Percentiles rank a stretch among this genome's conserved stretches.
These are phyloP conservation scores for Diadema setosum DNA, from an alignment of 35 echinoderm and acorn worm genomes.

Conservation along the genomic window DNA sequence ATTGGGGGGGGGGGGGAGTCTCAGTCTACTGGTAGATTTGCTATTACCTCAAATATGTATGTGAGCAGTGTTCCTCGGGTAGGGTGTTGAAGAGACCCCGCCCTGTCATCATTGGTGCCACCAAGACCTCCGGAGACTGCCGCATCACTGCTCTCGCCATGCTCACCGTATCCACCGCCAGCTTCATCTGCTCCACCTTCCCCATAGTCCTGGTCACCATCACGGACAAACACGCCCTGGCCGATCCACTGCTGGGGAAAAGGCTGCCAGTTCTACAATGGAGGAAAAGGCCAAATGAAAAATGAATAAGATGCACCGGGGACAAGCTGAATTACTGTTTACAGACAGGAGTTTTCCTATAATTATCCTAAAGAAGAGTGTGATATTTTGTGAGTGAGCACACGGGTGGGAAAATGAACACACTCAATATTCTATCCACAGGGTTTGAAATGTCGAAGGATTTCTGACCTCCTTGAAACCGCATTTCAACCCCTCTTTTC, in stretches of 20 bases:
- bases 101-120: conserved; percentile 75
- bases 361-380: background rate
- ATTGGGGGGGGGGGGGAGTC: no score
- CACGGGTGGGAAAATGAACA: background rate
- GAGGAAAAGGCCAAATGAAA: no score
- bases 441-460: background rate
- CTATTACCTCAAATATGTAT: conserved; percentile 97
- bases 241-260: conserved; percentile 66
- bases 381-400: background rate
- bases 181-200: background rate
- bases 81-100: conserved; percentile 75
- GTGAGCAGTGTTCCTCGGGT: conserved; percentile 73
- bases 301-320: no score
- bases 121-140: conserved; percentile 50
- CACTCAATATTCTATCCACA: background rate
- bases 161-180: background rate
- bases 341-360: background rate
- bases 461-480: no score
- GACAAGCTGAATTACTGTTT: no score
- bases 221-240: conserved; percentile 61
- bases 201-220: conserved; percentile 46
- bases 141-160: background rate
- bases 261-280: conserved; percentile 78
- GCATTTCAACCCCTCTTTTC: no score
- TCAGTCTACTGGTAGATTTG: no score